Evolutionary conservation across 1,140 invertebrate species (phyloP).

Genomic region (Glossosoma conforme): DNA sequence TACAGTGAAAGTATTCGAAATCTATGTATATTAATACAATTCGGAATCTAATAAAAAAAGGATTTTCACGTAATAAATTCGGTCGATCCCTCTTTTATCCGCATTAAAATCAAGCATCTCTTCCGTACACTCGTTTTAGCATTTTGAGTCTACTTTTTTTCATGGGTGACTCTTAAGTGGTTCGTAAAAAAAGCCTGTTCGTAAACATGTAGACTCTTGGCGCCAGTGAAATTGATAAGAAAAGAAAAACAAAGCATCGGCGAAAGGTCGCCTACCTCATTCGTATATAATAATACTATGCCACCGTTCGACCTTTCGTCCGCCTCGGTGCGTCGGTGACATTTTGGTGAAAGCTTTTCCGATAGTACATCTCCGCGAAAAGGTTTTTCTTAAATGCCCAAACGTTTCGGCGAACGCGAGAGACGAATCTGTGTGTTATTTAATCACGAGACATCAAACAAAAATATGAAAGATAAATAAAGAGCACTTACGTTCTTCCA

Average conservation of each 20-base stretch:
- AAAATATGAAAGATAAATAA: no score
- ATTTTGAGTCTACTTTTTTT: no score
- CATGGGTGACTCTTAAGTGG: conserved; percentile 1
- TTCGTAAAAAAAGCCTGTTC: conserved; percentile 22
- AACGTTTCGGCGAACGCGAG: background rate
- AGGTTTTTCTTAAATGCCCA: background rate
- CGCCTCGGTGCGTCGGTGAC: conserved; percentile 10
- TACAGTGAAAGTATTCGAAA: no score
- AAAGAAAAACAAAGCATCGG: conserved; percentile 29
- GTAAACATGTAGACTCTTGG: conserved; percentile 30
- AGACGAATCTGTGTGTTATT: no score
- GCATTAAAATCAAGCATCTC: no score
- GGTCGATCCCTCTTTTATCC: no score
- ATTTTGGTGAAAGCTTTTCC: conserved; percentile 13
- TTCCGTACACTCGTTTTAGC: no score
- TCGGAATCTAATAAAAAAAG: no score
- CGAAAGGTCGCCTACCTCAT: conserved; percentile 25
- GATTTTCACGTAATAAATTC: no score
- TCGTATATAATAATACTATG: conserved; percentile 14
- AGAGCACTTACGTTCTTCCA: no score
- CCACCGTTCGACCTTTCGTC: conserved; percentile 18
- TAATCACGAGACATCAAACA: no score
- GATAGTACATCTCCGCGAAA: background rate
- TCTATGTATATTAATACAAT: no score
- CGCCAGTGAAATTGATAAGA: conserved; percentile 30